These are phyloP conservation scores for Plotosus lineatus DNA, from an alignment of 2,113 vertebrate genomes.

Conservation along the genomic window DNA sequence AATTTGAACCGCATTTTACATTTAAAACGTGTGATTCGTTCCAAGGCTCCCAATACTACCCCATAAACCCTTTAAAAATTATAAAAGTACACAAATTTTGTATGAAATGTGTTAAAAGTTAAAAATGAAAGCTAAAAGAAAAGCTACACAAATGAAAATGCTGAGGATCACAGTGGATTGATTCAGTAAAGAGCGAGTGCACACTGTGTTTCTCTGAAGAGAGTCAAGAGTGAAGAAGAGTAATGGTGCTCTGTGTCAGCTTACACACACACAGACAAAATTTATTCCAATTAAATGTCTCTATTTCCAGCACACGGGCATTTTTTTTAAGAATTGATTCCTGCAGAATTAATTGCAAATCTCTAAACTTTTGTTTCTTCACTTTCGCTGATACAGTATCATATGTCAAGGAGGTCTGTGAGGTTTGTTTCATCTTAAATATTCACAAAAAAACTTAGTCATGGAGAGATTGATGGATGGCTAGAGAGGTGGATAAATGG, in stretches of 20 bases:
- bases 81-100: too few species aligned
- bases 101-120: too few species aligned
- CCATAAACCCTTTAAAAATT: too few species aligned
- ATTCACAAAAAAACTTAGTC: too few species aligned
- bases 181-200: not conserved
- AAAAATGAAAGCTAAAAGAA: too few species aligned
- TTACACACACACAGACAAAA: not conserved
- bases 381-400: not conserved
- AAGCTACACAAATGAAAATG: not conserved
- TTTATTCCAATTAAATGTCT: constrained; percentile 11
- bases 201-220: not conserved
- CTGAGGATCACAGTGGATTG: constrained; percentile 4
- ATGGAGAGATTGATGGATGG: too few species aligned
- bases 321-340: not conserved
- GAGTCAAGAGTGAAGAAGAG: not conserved
- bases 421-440: too few species aligned
- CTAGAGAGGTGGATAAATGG: too few species aligned
- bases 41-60: too few species aligned
- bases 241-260: constrained; percentile 12
- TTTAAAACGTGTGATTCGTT: too few species aligned
- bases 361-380: not conserved
- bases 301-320: not conserved
- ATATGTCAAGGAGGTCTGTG: not conserved
- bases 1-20: too few species aligned
- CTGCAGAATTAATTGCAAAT: constrained; percentile 14